These are phyloP conservation scores for Pterostichus niger DNA, from an alignment of 2,888 invertebrate species.

Conservation along the genomic window DNA sequence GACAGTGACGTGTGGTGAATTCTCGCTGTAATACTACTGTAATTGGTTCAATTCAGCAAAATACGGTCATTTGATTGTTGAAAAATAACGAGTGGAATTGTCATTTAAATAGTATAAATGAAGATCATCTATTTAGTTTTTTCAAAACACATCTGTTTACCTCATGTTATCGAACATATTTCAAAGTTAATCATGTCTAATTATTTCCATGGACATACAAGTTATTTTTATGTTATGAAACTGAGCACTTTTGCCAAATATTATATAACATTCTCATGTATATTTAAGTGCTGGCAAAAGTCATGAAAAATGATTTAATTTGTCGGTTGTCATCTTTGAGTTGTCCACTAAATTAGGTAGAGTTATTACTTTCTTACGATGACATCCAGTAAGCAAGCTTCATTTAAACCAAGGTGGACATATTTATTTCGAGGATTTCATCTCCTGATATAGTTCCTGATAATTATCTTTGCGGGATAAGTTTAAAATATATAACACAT, in stretches of 20 bases:
- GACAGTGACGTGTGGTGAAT: no score
- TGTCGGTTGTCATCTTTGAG: constrained; percentile 3
- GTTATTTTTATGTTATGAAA: constrained; percentile 21
- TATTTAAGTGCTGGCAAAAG: constrained; percentile 4
- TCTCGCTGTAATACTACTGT: no score
- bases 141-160: constrained; percentile 1
- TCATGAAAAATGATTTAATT: constrained; percentile 11
- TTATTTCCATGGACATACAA: not conserved
- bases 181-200: constrained; percentile 25
- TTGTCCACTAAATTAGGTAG: constrained; percentile 12
- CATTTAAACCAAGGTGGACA: no score
- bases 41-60: no score
- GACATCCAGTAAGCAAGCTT: not conserved
- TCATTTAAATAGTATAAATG: no score
- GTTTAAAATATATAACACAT: no score
- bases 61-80: no score
- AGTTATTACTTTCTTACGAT: constrained; percentile 10
- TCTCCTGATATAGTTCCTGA: no score
- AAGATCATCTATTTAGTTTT: constrained; percentile 6
- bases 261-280: not conserved
- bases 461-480: no score
- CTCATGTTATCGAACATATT: constrained; percentile 1
- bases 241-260: constrained; percentile 23
- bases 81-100: no score
- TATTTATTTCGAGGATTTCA: no score